Conservation (phyloP, 2,797 vertebrate genomes). For the Paratrypauchen microcephalus region DNA sequence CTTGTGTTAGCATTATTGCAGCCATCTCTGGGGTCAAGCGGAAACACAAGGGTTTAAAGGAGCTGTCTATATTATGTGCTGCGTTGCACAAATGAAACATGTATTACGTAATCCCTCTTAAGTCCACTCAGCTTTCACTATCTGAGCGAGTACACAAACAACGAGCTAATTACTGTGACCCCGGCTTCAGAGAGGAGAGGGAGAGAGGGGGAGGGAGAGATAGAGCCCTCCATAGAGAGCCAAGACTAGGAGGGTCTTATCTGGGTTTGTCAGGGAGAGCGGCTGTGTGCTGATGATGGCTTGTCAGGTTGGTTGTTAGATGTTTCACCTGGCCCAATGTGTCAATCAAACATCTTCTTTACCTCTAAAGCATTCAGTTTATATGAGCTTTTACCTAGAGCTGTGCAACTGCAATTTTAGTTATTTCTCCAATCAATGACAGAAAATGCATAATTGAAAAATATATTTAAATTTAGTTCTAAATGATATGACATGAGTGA, state of each 20-base stretch:
- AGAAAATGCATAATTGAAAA: not conserved
- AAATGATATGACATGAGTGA: too few species aligned
- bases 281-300: conserved; percentile 36
- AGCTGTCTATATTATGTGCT: conserved; percentile 36
- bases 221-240: conserved; percentile 53
- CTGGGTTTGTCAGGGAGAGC: conserved; percentile 43
- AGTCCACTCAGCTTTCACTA: conserved; percentile 47
- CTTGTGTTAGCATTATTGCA: conserved; percentile 42
- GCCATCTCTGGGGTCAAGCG: conserved; percentile 22
- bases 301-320: conserved; percentile 56
- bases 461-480: too few species aligned
- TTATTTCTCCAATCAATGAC: not conserved
- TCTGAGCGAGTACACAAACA: conserved; percentile 64
- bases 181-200: conserved; percentile 39
- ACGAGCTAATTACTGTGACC: conserved; percentile 63
- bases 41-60: conserved; percentile 27
- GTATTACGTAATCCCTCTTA: conserved; percentile 51
- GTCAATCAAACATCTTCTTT: conserved; percentile 55
- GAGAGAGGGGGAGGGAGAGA: not conserved
- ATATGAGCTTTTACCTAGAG: not conserved
- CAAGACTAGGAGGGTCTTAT: conserved; percentile 59
- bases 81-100: conserved; percentile 56
- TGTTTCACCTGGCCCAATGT: conserved; percentile 42
- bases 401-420: too few species aligned
- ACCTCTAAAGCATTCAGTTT: conserved; percentile 26